phyloP scores from a whole-genome alignment of 2,888 invertebrate species.

The Frankliniella fusca region DNA sequence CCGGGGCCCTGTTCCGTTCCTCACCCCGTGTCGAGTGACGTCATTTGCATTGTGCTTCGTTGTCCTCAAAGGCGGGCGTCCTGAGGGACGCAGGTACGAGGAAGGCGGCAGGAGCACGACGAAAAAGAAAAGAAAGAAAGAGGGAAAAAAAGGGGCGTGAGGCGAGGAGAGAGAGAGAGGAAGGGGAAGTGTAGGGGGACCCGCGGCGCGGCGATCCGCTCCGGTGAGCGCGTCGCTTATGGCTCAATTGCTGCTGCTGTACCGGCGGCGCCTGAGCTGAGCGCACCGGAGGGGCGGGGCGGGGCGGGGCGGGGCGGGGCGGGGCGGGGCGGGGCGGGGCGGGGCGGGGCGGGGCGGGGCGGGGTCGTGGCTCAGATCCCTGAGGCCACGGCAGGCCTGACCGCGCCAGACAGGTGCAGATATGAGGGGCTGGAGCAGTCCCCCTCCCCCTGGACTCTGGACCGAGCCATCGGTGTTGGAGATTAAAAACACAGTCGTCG shows the following conservation, averaged over 20 bases:
- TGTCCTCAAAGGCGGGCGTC: too few species aligned
- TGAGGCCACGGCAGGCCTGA: too few species aligned
- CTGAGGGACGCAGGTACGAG: too few species aligned
- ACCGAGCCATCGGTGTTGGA: too few species aligned
- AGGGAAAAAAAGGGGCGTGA: neutral
- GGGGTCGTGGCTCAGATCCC: too few species aligned
- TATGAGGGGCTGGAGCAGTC: too few species aligned
- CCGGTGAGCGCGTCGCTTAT: conserved; percentile 8
- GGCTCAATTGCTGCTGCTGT: neutral
- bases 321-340: neutral
- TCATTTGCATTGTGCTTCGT: too few species aligned
- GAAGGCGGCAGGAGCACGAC: neutral
- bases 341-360: neutral
- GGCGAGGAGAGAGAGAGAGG: neutral
- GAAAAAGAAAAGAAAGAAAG: neutral
- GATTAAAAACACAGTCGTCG: too few species aligned
- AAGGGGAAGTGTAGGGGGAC: neutral
- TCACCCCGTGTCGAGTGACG: too few species aligned
- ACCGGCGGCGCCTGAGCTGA: neutral
- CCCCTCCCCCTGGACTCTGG: too few species aligned
- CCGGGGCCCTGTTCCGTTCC: too few species aligned
- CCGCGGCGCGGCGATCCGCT: neutral
- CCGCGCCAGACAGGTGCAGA: too few species aligned
- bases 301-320: neutral
- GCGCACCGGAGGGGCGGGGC: neutral